Evolutionary conservation across 2,797 vertebrate genomes (phyloP).

Genomic region (Leptatherina wallacei): DNA sequence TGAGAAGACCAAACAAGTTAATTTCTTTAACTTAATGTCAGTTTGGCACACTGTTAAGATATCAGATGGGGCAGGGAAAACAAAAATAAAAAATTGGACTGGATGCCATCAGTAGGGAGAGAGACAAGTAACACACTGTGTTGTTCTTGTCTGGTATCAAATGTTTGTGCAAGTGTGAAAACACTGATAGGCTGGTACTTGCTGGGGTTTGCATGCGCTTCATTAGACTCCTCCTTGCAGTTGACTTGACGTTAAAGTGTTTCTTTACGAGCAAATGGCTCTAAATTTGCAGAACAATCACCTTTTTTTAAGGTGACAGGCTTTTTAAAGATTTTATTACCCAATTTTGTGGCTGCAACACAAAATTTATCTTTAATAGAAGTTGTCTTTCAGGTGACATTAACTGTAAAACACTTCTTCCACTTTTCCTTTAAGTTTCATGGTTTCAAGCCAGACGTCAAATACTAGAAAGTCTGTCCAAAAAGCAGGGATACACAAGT

Average conservation of each 20-base stretch:
- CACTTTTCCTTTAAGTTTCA: constrained; percentile 8
- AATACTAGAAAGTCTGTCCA: too few relatives aligned
- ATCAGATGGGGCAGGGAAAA: constrained; percentile 20
- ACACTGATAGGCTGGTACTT: constrained; percentile 25
- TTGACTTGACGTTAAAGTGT: constrained; percentile 29
- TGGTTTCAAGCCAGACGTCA: constrained; percentile 8
- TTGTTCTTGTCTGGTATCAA: constrained; percentile 44
- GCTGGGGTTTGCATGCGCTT: constrained; percentile 18
- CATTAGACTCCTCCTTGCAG: constrained; percentile 35
- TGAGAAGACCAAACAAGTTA: constrained; percentile 55
- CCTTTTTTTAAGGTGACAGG: not conserved
- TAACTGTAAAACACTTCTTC: constrained; percentile 21
- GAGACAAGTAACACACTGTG: constrained; percentile 39
- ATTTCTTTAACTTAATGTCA: constrained; percentile 66
- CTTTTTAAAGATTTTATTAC: constrained; percentile 28
- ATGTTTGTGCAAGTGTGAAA: constrained; percentile 43
- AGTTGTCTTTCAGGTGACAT: constrained; percentile 32
- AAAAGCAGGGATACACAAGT: constrained; percentile 10
- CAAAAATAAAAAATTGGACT: constrained; percentile 29
- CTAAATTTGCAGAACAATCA: not conserved
- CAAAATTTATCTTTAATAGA: constrained; percentile 1
- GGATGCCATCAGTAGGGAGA: constrained; percentile 17
- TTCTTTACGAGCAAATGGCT: constrained; percentile 7
- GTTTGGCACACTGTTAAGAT: constrained; percentile 42
- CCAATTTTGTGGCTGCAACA: constrained; percentile 12